Percentiles rank a stretch among this genome's conserved stretches.
Evolutionary conservation across 1,140 invertebrate species (phyloP).

Genomic region (Hycleus phaleratus): DNA sequence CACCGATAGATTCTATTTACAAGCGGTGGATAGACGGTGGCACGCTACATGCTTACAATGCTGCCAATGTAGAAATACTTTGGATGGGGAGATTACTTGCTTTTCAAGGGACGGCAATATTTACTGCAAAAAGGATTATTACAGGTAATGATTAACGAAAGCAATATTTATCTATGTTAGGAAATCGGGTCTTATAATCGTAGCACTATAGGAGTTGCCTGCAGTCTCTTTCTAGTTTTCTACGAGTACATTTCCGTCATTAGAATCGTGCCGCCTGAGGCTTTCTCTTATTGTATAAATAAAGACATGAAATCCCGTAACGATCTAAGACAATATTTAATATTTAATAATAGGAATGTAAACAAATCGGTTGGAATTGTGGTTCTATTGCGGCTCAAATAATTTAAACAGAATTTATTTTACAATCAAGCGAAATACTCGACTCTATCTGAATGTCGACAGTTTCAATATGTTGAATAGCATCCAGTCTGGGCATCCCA

Average conservation of each 20-base stretch:
- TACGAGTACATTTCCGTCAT: too few species aligned
- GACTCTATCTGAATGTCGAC: too few species aligned
- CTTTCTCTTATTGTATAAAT: too few species aligned
- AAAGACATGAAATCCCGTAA: too few species aligned
- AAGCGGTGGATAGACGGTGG: slow-evolving; percentile 87
- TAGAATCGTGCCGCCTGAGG: too few species aligned
- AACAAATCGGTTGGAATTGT: background rate
- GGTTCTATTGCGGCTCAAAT: too few species aligned
- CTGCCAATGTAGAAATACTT: slow-evolving; percentile 78
- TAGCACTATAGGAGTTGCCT: too few species aligned
- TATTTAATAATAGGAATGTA: background rate
- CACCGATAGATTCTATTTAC: slow-evolving; percentile 85
- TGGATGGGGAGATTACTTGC: slow-evolving; percentile 88
- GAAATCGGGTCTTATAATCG: too few species aligned
- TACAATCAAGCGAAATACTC: too few species aligned
- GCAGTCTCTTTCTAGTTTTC: too few species aligned
- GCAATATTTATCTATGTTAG: background rate
- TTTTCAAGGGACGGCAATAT: slow-evolving; percentile 91
- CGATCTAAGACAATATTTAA: background rate
- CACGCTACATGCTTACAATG: slow-evolving; percentile 87
- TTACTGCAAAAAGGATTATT: slow-evolving; percentile 96
- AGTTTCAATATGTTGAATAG: slow-evolving; percentile 3
- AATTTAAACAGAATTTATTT: too few species aligned
- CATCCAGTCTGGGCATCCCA: slow-evolving; percentile 22
- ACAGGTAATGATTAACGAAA: slow-evolving; percentile 60